Conservation (phyloP, 2,888 invertebrate species). For the Eupithecia subumbrata region DNA sequence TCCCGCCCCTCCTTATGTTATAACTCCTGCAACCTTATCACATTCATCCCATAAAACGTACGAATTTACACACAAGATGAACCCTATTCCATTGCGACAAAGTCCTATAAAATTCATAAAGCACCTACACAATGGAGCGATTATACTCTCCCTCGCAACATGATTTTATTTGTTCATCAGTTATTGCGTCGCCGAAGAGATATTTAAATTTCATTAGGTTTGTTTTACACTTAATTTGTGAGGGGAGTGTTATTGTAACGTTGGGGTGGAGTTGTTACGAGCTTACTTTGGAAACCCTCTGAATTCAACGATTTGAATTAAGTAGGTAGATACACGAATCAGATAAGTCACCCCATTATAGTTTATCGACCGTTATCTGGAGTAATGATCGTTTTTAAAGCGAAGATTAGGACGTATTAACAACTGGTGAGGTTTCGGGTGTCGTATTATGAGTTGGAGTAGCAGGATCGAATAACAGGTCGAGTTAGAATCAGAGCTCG, state of each 20-base stretch:
- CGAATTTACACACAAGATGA: conserved; percentile 43
- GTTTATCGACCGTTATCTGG: conserved; percentile 55
- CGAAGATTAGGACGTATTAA: conserved; percentile 61
- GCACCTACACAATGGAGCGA: conserved; percentile 73
- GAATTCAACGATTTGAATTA: conserved; percentile 78
- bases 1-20: conserved; percentile 73
- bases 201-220: conserved; percentile 85
- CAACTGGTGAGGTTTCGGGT: conserved; percentile 50
- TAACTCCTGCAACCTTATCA: conserved; percentile 69
- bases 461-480: conserved; percentile 13
- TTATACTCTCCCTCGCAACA: conserved; percentile 79
- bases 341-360: conserved; percentile 70
- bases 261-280: conserved; percentile 74
- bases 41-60: conserved; percentile 46
- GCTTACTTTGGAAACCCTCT: conserved; percentile 70
- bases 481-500: neutral
- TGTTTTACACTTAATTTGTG: conserved; percentile 85
- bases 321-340: conserved; percentile 70
- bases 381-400: conserved; percentile 64
- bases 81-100: conserved; percentile 58
- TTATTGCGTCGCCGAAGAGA: conserved; percentile 81
- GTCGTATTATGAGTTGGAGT: conserved; percentile 26
- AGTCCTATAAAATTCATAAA: conserved; percentile 62
- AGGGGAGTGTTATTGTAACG: conserved; percentile 72
- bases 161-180: conserved; percentile 81